phyloP scores from a whole-genome alignment of 2,888 invertebrate species.

The Cheilosia impressa region DNA sequence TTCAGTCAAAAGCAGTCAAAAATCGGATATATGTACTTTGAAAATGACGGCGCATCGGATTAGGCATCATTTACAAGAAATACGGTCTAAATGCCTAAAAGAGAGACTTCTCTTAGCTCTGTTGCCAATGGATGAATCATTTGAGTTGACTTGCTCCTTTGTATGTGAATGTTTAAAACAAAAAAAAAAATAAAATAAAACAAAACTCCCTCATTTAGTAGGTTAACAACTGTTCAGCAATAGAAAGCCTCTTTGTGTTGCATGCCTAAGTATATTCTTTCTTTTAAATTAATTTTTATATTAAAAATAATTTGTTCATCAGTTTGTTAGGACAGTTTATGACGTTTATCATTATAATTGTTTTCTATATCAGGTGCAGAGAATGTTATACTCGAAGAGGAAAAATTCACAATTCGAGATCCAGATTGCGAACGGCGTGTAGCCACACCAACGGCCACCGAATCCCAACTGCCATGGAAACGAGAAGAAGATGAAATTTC shows the following conservation, averaged over 20 bases:
- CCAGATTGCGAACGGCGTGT: conserved; percentile 88
- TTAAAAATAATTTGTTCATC: neutral
- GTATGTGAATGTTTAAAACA: no score
- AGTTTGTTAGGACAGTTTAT: neutral
- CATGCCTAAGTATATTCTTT: conserved; percentile 43
- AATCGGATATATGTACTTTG: no score
- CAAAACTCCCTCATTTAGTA: neutral
- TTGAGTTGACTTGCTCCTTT: no score
- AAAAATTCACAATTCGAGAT: conserved; percentile 81
- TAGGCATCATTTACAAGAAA: no score
- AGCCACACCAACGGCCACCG: conserved; percentile 94
- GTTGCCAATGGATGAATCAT: no score
- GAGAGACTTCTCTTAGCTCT: neutral
- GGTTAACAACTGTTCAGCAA: neutral
- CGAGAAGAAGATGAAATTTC: conserved; percentile 90
- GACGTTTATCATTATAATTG: conserved; percentile 17
- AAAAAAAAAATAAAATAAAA: no score
- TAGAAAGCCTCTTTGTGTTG: conserved; percentile 41
- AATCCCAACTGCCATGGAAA: conserved; percentile 97
- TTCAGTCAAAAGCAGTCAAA: no score
- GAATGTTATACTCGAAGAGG: conserved; percentile 82
- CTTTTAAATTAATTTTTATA: conserved; percentile 22
- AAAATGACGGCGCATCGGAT: no score
- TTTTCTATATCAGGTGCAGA: conserved; percentile 80
- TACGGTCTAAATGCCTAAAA: neutral